Evolutionary conservation across 2,888 invertebrate genomes (phyloP), one percentile per base, ranked within the genome.

Genomic region (Campoletis raptor): DNA sequence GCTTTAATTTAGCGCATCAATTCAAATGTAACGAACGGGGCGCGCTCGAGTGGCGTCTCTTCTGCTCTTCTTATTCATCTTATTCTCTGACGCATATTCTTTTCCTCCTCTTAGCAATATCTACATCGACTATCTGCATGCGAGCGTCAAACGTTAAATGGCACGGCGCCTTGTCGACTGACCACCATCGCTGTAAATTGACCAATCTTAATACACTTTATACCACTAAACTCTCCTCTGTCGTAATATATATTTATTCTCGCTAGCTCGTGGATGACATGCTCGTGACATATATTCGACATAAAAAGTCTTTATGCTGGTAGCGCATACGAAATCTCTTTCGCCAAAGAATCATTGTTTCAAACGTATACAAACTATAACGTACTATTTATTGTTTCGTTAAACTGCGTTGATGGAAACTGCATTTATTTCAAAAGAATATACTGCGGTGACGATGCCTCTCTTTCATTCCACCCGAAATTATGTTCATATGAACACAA

Each of bases 121-220:
- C 86, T 69, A 86, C 86, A 78, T 78, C 74, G 61, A 79, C 79
- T 86, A 86, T 86, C 87, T 81, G 88, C 89, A 86, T 89, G 86
- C 83, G 67, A 81, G 90, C 90, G 91, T 91, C 90, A 91, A 90
- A 90, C 89, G 88, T 90, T 93, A 93, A 94, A 93, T 93, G 91
- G 91, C 90, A 90, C 92, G 94, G 94, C 94, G 93, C 93, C 93
- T 93, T 85, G 90, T 90, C 90, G 93, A 92, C 93, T 92, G 92
- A 89, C 90, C 91, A 91, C 90, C 91, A 90, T 88, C 82, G 76
- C 57, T 88, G 90, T 92, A 92, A 93, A 93, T 93, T 93, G 90
- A 91, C 91, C 92, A 91, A 93, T 92, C 91, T 93, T 91, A 89
- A 91, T 89, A 79, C 69, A 36, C 79, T 40, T 57, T 57, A 61